Evolutionary conservation across 35 echinoderm and acorn worm species (phyloP).

Genomic region (Strongylocentrotus purpuratus): DNA sequence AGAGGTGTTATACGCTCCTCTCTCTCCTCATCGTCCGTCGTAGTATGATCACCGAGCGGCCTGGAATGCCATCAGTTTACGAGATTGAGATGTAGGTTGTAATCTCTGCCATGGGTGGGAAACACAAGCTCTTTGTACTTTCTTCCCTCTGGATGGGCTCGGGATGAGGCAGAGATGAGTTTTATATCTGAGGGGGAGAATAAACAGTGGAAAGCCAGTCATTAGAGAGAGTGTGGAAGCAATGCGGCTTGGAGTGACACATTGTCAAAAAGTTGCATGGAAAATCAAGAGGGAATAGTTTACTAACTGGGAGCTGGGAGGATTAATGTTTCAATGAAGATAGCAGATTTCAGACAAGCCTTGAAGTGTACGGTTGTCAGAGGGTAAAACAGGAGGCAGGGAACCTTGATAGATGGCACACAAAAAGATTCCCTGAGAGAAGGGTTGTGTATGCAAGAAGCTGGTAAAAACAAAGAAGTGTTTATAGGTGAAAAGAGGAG

Average conservation of each 20-base stretch:
- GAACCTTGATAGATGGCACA: neutral
- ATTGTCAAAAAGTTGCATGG: neutral
- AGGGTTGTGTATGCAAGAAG: neutral
- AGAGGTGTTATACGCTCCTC: neutral
- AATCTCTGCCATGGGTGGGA: neutral
- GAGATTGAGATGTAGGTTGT: conserved; percentile 9
- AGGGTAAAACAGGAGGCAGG: neutral
- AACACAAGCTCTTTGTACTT: neutral
- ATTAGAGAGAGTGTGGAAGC: neutral
- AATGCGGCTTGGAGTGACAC: neutral
- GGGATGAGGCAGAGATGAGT: neutral
- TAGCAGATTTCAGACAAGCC: neutral
- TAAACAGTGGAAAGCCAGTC: neutral
- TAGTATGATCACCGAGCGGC: neutral
- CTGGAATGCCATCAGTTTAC: neutral
- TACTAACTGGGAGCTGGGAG: neutral
- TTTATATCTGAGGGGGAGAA: conserved; percentile 6
- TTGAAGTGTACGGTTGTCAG: neutral
- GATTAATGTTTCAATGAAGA: neutral
- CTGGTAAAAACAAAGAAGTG: neutral
- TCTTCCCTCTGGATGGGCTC: neutral
- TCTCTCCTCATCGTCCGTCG: neutral
- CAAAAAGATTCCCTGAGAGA: neutral
- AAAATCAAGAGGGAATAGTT: neutral
- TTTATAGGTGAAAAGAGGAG: neutral